These are phyloP conservation scores for Pangasius sanitwongsei DNA, from an alignment of 2,797 vertebrate species.

Conservation along the genomic window DNA sequence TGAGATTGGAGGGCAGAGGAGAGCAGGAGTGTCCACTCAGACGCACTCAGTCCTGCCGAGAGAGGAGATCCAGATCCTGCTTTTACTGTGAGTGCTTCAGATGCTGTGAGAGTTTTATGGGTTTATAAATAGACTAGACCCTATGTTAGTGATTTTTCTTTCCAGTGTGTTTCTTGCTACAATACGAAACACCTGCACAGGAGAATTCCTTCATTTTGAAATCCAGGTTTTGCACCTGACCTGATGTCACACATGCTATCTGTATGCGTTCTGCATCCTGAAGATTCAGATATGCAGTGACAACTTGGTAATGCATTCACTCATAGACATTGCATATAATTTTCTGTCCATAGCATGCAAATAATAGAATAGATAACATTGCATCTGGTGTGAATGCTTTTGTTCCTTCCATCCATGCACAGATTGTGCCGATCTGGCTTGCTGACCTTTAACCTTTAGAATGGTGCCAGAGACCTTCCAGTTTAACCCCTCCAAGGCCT, in stretches of 20 bases:
- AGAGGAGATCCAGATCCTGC: constrained; percentile 51
- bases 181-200: not conserved
- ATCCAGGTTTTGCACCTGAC: not conserved
- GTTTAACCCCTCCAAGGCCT: constrained; percentile 43
- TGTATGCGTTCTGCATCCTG: not conserved
- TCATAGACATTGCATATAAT: no score
- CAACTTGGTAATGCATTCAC: not conserved
- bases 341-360: not conserved
- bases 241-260: not conserved
- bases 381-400: constrained; percentile 41
- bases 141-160: not conserved
- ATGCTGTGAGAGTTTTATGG: not conserved
- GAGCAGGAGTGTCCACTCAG: constrained; percentile 48
- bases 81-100: constrained; percentile 42
- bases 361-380: constrained; percentile 7
- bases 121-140: not conserved
- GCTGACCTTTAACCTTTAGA: constrained; percentile 62
- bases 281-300: not conserved
- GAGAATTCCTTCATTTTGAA: not conserved
- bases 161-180: not conserved
- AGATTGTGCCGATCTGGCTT: constrained; percentile 65
- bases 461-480: constrained; percentile 44
- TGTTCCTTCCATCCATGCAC: constrained; percentile 48
- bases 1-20: constrained; percentile 59
- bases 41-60: constrained; percentile 43